A percentile compares a stretch with the other conserved stretches of the same genome.
phyloP scores from a whole-genome alignment of 1,140 invertebrate species.

The Macrobrachium nipponense region DNA sequence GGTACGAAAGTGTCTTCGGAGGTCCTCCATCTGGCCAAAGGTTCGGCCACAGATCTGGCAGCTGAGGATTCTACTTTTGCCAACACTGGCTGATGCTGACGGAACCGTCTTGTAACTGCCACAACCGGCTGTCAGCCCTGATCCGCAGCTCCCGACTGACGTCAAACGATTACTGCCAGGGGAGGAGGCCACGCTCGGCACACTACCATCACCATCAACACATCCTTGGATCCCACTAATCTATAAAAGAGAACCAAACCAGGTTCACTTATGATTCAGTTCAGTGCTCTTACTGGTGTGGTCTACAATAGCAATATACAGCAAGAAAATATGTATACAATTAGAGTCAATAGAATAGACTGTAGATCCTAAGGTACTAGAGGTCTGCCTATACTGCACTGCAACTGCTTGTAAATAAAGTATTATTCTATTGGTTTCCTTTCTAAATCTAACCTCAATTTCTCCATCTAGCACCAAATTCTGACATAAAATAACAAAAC shows the following conservation, averaged over 20 bases:
- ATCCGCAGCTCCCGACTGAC: conserved; percentile 94
- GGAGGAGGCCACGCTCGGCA: conserved; percentile 25
- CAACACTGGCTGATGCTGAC: not conserved
- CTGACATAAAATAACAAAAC: no score
- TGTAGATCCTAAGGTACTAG: no score
- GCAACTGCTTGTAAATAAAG: no score
- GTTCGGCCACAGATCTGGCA: conserved; percentile 29
- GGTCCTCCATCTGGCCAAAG: conserved; percentile 42
- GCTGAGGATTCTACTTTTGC: not conserved
- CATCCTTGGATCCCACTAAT: conserved; percentile 18
- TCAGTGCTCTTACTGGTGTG: no score
- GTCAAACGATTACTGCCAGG: conserved; percentile 15
- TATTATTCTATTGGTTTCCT: no score
- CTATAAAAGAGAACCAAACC: conserved; percentile 25
- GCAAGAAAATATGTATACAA: no score
- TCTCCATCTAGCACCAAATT: no score
- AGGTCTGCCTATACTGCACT: no score
- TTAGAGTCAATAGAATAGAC: no score
- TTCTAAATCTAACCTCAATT: no score
- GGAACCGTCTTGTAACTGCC: conserved; percentile 66
- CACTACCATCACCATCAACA: conserved; percentile 22
- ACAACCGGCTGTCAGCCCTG: conserved; percentile 92
- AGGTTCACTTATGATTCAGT: conserved; percentile 11
- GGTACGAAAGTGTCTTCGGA: conserved; percentile 53
- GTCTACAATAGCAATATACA: no score